These are phyloP conservation scores for Columba livia DNA, from an alignment of 2,113 vertebrate species.

Conservation along the genomic window DNA sequence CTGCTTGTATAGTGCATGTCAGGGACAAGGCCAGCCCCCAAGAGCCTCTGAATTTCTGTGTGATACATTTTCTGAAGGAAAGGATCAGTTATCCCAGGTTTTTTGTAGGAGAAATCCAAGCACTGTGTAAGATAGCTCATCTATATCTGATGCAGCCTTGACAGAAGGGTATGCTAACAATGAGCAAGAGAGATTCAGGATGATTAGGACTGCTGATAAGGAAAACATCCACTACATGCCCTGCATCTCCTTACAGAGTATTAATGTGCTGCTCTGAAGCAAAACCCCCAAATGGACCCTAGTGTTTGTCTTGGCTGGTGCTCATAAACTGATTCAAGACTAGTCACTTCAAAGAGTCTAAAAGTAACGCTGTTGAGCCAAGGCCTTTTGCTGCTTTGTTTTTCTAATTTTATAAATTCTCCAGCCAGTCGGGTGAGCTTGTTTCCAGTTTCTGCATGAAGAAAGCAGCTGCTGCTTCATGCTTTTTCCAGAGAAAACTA, in stretches of 20 bases:
- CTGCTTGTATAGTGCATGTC: not conserved
- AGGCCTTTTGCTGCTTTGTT: constrained; percentile 34
- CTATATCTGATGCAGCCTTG: not conserved
- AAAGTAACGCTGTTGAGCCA: constrained; percentile 14
- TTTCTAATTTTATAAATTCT: constrained; percentile 47
- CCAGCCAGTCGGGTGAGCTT: not conserved
- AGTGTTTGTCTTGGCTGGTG: constrained; percentile 17
- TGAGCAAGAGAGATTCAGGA: not conserved
- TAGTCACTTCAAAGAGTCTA: constrained; percentile 18
- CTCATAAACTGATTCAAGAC: constrained; percentile 7
- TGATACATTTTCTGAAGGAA: not conserved
- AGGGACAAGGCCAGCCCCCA: not conserved
- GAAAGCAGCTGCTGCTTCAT: not conserved
- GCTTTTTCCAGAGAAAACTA: not conserved
- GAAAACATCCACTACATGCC: not conserved
- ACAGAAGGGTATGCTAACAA: not conserved
- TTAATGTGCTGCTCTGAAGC: constrained; percentile 1
- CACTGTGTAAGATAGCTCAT: not conserved
- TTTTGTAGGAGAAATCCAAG: not conserved
- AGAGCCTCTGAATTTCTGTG: not conserved
- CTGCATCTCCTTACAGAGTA: constrained; percentile 31
- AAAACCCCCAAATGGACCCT: not conserved
- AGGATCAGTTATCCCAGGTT: not conserved
- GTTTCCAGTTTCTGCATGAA: constrained; percentile 3
- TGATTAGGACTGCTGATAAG: not conserved